Base-by-base conservation (phyloP, 2,888 invertebrate species). In the Drosophila silvestris region DNA sequence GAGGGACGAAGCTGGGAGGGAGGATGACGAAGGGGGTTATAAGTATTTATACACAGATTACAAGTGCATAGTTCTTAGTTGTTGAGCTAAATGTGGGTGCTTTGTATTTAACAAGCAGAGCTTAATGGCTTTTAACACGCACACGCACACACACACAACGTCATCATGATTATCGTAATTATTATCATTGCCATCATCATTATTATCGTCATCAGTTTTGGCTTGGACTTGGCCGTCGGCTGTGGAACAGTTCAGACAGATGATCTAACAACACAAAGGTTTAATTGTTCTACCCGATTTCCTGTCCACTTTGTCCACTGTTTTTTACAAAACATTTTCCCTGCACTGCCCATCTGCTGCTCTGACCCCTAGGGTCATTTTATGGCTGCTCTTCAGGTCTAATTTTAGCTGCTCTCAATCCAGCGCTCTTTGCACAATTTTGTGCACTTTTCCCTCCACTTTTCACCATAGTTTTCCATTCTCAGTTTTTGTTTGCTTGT, bases 61-160 rank as follows among this genome's bases (percentile, higher is more conserved):
- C 82, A 82, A 82, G 82, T 70, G 80, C 74, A 79, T 82, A 78
- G 79, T 82, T 82, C 75, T 70, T 72, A 64, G 79, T 61, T 68
- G 78, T 64, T 64, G 77, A 74, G 87, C 83, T 85, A 83, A 83
- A 85, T 84, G 80, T 79, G 80, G 77, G 82, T 77, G 82, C 87
- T 90, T 87, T 90, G 91, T 87, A 86, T 89, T 89, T 68, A 70
- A 90, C 89, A 87, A 87, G 91, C 78, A 90, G 87, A 83, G 89
- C 87, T 79, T 87, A 87, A 89, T 91, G 90, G 87, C 89, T 87
- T 86, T 89, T 90, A 83, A 68, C 76, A 73, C 57, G 68, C 76
- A 73, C 57, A 81, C 74, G 58, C 68, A 70, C 35, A 74, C 62
- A 68, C 60, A 60, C 58, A 60, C 44, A 71, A 28, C 35, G 41